Conservation (phyloP, 2,888 invertebrate genomes). For the Notodonta dromedarius region DNA sequence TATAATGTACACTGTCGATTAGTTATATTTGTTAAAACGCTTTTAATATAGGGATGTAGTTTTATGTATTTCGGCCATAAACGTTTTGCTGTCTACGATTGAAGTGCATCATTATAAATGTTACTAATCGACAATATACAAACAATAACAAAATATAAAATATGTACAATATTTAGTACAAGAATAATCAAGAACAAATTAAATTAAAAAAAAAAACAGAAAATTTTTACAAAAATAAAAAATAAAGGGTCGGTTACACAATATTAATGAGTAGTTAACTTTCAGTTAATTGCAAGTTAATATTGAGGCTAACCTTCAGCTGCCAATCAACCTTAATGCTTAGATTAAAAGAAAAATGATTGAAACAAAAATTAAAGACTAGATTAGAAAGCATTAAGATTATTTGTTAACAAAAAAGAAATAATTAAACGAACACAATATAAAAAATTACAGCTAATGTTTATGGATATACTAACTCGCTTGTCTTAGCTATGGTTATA, state of each 20-base stretch:
- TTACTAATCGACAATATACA: constrained; percentile 11
- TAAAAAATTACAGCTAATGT: constrained; percentile 20
- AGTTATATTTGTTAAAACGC: too few species aligned
- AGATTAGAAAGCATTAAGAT: constrained; percentile 59
- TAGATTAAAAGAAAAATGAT: constrained; percentile 21
- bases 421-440: constrained; percentile 26
- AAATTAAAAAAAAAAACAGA: background rate
- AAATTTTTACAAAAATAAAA: constrained; percentile 17
- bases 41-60: too few species aligned
- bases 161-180: constrained; percentile 23
- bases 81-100: too few species aligned
- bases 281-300: constrained; percentile 26
- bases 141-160: constrained; percentile 10
- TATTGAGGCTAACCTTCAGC: constrained; percentile 18
- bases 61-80: too few species aligned
- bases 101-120: too few species aligned
- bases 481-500: constrained; percentile 7
- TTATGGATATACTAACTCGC: constrained; percentile 17
- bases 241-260: constrained; percentile 13
- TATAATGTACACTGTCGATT: too few species aligned
- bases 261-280: constrained; percentile 9
- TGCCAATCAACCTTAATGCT: constrained; percentile 40
- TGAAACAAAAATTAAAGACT: constrained; percentile 44
- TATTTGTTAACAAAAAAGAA: constrained; percentile 38
- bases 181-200: constrained; percentile 2